phyloP scores from a whole-genome alignment of 2,888 invertebrate genomes.

The Tanytarsus gracilentus region DNA sequence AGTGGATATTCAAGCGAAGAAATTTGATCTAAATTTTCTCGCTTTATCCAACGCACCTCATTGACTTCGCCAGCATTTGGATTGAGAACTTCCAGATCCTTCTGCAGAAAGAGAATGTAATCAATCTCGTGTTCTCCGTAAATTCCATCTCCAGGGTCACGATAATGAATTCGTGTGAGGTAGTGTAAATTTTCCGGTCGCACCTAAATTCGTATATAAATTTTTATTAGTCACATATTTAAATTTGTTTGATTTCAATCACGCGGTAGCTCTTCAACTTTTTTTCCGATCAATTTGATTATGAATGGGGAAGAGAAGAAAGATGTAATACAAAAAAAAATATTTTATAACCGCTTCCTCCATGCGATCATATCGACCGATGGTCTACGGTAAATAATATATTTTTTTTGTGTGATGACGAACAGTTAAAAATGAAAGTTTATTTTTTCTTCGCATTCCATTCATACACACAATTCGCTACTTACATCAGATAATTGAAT shows the following conservation, averaged over 20 bases:
- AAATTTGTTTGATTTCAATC: too few relatives aligned
- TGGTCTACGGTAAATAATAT: too few relatives aligned
- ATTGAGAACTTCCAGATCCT: conserved; percentile 65
- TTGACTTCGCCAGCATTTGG: conserved; percentile 88
- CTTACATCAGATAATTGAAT: too few relatives aligned
- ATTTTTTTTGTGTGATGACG: too few relatives aligned
- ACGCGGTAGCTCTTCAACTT: too few relatives aligned
- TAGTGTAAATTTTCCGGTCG: conserved; percentile 64
- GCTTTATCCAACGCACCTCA: conserved; percentile 64
- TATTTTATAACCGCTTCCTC: too few relatives aligned
- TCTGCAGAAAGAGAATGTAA: conserved; percentile 80
- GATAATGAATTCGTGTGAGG: conserved; percentile 84
- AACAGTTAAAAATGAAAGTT: too few relatives aligned
- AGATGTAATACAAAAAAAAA: background rate
- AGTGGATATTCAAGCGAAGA: conserved; percentile 53
- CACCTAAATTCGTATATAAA: conserved; percentile 42
- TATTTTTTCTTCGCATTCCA: too few relatives aligned
- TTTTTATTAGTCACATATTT: too few relatives aligned
- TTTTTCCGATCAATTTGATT: too few relatives aligned
- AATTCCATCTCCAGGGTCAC: conserved; percentile 62
- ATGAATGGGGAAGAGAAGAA: background rate
- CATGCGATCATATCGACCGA: too few relatives aligned
- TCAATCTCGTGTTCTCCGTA: conserved; percentile 99
- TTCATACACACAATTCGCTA: too few relatives aligned
- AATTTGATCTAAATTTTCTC: conserved; percentile 53